A percentile compares a stretch with the other conserved stretches of the same genome.
These are phyloP conservation scores for Catharus fuscescens DNA, from an alignment of 2,113 vertebrate genomes.

Conservation along the genomic window DNA sequence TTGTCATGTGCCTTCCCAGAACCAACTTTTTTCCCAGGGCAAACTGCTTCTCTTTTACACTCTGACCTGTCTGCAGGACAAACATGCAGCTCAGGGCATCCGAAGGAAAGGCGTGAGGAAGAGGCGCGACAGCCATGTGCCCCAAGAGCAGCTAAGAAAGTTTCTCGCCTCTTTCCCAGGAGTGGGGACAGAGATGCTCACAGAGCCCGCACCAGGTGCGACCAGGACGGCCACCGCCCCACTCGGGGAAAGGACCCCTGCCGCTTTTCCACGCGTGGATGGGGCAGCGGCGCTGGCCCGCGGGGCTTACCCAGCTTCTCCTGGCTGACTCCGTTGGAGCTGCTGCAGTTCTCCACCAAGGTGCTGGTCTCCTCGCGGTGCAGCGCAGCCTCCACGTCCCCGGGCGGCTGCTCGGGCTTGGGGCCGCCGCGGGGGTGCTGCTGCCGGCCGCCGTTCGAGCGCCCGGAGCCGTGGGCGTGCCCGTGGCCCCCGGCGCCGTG, in stretches of 20 bases:
- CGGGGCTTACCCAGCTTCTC: conserved; percentile 61
- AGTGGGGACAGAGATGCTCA: not conserved
- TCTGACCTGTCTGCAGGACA: not conserved
- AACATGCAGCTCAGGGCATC: not conserved
- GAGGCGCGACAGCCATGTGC: not conserved
- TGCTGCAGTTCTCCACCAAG: conserved; percentile 84
- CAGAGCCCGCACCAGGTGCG: not conserved
- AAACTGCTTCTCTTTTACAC: not conserved
- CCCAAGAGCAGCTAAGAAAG: not conserved
- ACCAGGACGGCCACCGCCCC: not conserved
- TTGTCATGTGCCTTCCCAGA: not conserved
- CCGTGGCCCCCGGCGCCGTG: conserved; percentile 78
- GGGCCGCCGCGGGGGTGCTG: conserved; percentile 65
- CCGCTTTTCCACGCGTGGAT: not conserved
- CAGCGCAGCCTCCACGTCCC: conserved; percentile 74
- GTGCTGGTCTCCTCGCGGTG: conserved; percentile 93
- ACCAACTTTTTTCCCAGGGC: not conserved
- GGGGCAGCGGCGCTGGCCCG: not conserved
- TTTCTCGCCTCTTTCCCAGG: not conserved
- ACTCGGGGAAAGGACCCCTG: not conserved
- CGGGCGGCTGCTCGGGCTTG: conserved; percentile 32
- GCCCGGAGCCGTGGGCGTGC: conserved; percentile 84
- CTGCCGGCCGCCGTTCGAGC: conserved; percentile 78
- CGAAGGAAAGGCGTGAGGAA: not conserved
- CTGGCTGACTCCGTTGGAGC: conserved; percentile 80